Conservation (phyloP, 2,797 vertebrate genomes). For the Chelmon rostratus region DNA sequence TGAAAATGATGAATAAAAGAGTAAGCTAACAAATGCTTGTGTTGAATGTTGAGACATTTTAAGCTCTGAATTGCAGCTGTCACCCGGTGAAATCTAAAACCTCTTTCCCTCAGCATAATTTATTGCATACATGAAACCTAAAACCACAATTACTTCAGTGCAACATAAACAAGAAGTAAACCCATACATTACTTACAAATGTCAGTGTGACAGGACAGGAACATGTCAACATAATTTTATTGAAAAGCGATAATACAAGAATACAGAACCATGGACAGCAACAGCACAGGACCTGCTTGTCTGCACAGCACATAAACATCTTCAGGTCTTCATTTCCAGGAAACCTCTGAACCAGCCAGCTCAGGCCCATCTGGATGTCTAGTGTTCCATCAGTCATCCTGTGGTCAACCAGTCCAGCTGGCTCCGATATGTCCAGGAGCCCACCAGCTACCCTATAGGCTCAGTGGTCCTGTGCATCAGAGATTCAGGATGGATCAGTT, state of each 20-base stretch:
- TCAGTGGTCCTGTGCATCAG: no score
- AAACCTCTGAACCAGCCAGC: background rate
- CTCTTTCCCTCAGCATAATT: constrained; percentile 66
- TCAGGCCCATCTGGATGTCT: background rate
- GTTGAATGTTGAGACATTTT: constrained; percentile 65
- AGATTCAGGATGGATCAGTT: background rate
- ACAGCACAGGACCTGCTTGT: constrained; percentile 16
- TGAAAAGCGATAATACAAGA: constrained; percentile 18
- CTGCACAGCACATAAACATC: background rate
- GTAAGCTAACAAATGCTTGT: constrained; percentile 15
- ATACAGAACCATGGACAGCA: constrained; percentile 85
- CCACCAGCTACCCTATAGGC: background rate
- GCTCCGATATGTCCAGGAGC: background rate
- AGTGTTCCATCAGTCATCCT: background rate
- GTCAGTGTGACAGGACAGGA: constrained; percentile 3
- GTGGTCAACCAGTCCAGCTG: constrained; percentile 36
- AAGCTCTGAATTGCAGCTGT: constrained; percentile 74
- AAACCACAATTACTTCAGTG: constrained; percentile 63
- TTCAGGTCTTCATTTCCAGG: constrained; percentile 1
- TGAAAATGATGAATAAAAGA: constrained; percentile 39
- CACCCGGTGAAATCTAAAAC: constrained; percentile 73
- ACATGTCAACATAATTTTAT: constrained; percentile 17
- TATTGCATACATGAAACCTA: constrained; percentile 60
- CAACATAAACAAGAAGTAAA: constrained; percentile 66
- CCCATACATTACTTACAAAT: constrained; percentile 44